A percentile compares a stretch with the other conserved stretches of the same genome.
These are phyloP conservation scores for Drosophila pallidifrons DNA, from an alignment of 1,140 invertebrate genomes.

Conservation along the genomic window DNA sequence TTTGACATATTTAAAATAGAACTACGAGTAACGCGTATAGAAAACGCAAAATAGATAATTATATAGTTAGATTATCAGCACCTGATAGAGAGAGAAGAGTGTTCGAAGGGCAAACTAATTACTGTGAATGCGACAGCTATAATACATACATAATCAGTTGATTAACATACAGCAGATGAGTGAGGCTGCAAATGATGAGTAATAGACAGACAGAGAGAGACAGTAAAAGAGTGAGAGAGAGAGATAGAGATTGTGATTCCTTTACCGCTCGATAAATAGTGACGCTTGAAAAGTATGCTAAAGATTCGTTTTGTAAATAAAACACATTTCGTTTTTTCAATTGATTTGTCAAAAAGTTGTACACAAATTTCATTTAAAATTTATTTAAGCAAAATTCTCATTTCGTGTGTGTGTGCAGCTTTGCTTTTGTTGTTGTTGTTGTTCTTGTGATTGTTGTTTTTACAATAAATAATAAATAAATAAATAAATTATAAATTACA, in stretches of 20 bases:
- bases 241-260: constrained; percentile 30
- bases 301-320: constrained; percentile 49
- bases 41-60: constrained; percentile 49
- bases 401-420: constrained; percentile 55
- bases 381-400: constrained; percentile 76
- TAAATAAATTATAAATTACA: constrained; percentile 83
- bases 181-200: not conserved
- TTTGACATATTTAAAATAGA: constrained; percentile 54
- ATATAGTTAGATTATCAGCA: constrained; percentile 15
- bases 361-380: constrained; percentile 79
- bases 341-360: constrained; percentile 70
- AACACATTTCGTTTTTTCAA: constrained; percentile 60
- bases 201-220: constrained; percentile 12
- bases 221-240: not conserved
- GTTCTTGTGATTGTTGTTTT: constrained; percentile 57
- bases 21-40: not conserved
- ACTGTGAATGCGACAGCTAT: constrained; percentile 43
- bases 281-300: constrained; percentile 72
- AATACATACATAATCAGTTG: constrained; percentile 15
- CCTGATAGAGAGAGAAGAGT: not conserved
- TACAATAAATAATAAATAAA: constrained; percentile 82
- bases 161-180: constrained; percentile 2
- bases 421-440: constrained; percentile 50
- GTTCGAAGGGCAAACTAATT: constrained; percentile 54
- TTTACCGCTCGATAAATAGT: constrained; percentile 46